Conservation (phyloP, 2,888 invertebrate genomes). For the Coecobrya sp. region DNA sequence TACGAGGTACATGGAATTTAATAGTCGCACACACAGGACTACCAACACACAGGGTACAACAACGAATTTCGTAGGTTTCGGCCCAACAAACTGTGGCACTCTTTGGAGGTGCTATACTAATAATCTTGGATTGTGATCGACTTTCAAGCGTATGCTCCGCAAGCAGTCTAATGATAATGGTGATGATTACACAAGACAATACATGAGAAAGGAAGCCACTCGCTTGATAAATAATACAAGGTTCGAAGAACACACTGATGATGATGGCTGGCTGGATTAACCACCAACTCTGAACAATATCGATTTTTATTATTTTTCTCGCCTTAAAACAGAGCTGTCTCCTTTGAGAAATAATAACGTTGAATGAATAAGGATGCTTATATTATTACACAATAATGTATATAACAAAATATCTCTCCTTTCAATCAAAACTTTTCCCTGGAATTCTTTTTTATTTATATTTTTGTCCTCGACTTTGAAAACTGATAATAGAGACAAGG, state of each 20-base stretch:
- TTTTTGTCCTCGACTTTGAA: constrained; percentile 13
- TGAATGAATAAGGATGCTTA: constrained; percentile 16
- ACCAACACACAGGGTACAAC: neutral
- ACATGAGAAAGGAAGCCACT: constrained; percentile 15
- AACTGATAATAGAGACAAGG: neutral
- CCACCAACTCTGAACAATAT: constrained; percentile 18
- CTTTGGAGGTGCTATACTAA: constrained; percentile 26
- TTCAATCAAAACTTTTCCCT: constrained; percentile 24
- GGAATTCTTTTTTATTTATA: neutral
- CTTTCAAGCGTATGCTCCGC: constrained; percentile 32
- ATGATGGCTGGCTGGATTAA: constrained; percentile 17
- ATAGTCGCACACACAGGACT: neutral
- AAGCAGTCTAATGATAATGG: constrained; percentile 44
- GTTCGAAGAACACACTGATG: constrained; percentile 14
- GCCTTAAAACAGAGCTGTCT: neutral
- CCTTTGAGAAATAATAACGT: neutral
- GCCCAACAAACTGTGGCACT: neutral
- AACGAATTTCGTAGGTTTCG: neutral
- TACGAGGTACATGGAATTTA: constrained; percentile 2
- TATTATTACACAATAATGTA: constrained; percentile 28
- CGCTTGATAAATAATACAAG: constrained; percentile 29
- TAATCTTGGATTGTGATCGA: constrained; percentile 56
- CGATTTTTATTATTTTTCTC: constrained; percentile 46
- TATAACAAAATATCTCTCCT: neutral
- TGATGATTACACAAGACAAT: constrained; percentile 39